Conservation (phyloP, 92 coral and sea anemone species). For the Bergia sp. region DNA sequence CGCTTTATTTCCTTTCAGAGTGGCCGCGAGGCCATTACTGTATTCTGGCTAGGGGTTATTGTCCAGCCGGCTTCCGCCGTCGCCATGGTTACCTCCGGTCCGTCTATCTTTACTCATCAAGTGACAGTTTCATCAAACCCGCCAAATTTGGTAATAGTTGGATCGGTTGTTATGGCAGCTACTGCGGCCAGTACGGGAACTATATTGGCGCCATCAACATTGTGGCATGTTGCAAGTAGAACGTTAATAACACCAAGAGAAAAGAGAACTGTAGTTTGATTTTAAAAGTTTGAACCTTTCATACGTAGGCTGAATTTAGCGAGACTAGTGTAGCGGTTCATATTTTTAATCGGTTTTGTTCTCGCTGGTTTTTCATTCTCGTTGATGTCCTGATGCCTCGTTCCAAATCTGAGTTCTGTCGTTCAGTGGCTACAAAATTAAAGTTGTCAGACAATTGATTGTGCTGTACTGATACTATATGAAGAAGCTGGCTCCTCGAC, state of each 20-base stretch:
- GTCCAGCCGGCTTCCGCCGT: conserved; percentile 72
- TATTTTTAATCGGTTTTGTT: too few species aligned
- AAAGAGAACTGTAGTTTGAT: too few species aligned
- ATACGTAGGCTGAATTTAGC: background rate
- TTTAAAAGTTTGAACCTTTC: background rate
- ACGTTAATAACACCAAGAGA: too few species aligned
- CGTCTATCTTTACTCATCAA: conserved; percentile 66
- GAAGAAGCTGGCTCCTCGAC: too few species aligned
- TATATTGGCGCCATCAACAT: conserved; percentile 74
- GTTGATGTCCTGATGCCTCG: too few species aligned
- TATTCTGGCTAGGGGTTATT: conserved; percentile 74
- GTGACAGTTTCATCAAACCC: conserved; percentile 53
- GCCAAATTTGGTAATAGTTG: conserved; percentile 77
- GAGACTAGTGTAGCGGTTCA: too few species aligned
- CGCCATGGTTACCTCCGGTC: conserved; percentile 70
- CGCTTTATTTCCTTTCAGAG: conserved; percentile 37
- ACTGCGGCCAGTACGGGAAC: conserved; percentile 74
- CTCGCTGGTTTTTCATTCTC: too few species aligned
- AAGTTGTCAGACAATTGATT: too few species aligned
- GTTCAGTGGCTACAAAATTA: too few species aligned
- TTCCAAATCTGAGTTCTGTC: too few species aligned
- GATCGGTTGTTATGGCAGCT: conserved; percentile 79
- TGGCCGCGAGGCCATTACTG: conserved; percentile 84
- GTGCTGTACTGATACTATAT: too few species aligned
- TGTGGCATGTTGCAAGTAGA: conserved; percentile 84